Percentiles rank a stretch among this genome's conserved stretches.
These are phyloP conservation scores for Ophraella communa DNA, from an alignment of 2,888 invertebrate species.

Conservation along the genomic window DNA sequence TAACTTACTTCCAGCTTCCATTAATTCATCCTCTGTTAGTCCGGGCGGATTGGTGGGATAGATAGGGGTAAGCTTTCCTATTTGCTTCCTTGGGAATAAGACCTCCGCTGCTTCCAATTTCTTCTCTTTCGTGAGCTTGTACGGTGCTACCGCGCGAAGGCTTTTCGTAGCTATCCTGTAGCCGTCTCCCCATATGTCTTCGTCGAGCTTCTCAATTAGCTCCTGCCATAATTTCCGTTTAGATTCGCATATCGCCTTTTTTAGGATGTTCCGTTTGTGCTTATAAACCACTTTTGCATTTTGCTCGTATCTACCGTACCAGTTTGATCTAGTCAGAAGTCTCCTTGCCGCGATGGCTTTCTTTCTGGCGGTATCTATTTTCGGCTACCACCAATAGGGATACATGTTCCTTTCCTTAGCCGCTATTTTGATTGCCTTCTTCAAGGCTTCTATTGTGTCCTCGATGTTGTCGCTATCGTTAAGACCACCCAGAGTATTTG, in stretches of 20 bases:
- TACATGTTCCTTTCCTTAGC: neutral
- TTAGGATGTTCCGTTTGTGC: neutral
- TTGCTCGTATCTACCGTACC: neutral
- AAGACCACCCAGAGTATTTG: neutral
- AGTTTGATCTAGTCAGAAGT: neutral
- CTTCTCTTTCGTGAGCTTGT: too few species aligned
- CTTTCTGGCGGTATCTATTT: neutral
- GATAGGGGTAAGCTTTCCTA: too few species aligned
- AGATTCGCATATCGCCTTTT: neutral
- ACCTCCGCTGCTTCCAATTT: too few species aligned
- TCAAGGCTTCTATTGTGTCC: neutral
- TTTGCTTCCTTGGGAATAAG: too few species aligned
- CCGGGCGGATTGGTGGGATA: neutral
- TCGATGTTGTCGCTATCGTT: neutral
- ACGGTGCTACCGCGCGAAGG: too few species aligned
- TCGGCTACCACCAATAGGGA: neutral
- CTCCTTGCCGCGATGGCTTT: neutral
- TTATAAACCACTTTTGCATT: neutral
- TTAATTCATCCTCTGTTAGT: neutral
- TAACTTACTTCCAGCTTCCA: neutral
- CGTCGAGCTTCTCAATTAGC: neutral
- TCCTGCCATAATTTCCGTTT: neutral
- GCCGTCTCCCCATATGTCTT: neutral
- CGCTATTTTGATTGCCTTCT: neutral
- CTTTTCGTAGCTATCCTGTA: too few species aligned